Conservation (phyloP, 1,140 invertebrate genomes). For the Macrobrachium nipponense region DNA sequence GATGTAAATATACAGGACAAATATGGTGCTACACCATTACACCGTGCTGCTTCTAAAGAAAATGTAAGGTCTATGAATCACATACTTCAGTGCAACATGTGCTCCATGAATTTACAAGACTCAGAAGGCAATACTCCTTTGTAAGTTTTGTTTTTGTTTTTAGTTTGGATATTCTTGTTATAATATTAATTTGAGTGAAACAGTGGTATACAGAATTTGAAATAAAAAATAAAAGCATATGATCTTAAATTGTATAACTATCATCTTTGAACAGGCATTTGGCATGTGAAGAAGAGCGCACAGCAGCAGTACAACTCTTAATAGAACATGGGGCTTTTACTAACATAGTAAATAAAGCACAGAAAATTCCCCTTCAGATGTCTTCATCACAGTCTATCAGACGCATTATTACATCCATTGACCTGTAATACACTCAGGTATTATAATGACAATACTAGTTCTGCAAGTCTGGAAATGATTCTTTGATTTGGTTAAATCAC, state of each 20-base stretch:
- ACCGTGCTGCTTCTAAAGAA: conserved; percentile 86
- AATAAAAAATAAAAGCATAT: background rate
- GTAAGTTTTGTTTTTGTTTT: conserved; percentile 68
- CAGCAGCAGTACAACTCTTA: conserved; percentile 77
- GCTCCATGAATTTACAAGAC: conserved; percentile 74
- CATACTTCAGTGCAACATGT: conserved; percentile 73
- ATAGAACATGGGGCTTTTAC: conserved; percentile 77
- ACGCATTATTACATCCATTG: background rate
- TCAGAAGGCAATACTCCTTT: conserved; percentile 79
- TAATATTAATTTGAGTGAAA: background rate
- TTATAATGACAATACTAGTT: too few species aligned
- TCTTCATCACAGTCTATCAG: conserved; percentile 66
- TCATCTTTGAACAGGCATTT: conserved; percentile 76
- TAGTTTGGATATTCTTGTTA: background rate
- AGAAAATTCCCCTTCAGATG: conserved; percentile 79
- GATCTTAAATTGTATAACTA: conserved; percentile 9
- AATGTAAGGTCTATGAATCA: conserved; percentile 78
- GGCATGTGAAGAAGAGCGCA: conserved; percentile 85
- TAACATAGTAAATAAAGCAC: conserved; percentile 77
- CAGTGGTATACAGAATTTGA: background rate
- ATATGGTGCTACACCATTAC: conserved; percentile 83
- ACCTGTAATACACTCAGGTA: too few species aligned
- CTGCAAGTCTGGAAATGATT: too few species aligned
- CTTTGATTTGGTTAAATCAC: too few species aligned
- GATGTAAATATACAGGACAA: conserved; percentile 82